Evolutionary conservation across 2,888 invertebrate genomes (phyloP).

Genomic region (Eristalis intricaria): DNA sequence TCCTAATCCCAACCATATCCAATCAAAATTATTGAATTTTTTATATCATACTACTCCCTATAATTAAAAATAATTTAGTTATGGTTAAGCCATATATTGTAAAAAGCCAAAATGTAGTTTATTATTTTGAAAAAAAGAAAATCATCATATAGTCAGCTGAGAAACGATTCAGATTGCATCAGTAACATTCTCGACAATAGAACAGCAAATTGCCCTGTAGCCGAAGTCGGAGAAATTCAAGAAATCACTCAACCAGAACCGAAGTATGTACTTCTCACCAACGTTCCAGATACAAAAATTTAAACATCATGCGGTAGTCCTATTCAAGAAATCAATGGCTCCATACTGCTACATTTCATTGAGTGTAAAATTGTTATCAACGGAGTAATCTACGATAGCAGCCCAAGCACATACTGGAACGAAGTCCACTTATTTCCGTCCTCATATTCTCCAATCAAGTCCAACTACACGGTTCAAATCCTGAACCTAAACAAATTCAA

Average conservation of each 20-base stretch:
- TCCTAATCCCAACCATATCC: constrained; percentile 25
- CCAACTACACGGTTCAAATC: not conserved
- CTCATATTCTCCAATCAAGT: not conserved
- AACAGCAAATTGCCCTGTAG: constrained; percentile 10
- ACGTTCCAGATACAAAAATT: not conserved
- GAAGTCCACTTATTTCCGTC: not conserved
- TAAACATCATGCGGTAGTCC: not conserved
- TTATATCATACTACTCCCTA: constrained; percentile 43
- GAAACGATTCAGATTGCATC: not conserved
- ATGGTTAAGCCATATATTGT: not conserved
- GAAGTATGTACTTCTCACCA: not conserved
- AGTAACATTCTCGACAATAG: not conserved
- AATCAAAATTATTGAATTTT: constrained; percentile 13
- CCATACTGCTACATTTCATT: not conserved
- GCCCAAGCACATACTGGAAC: not conserved
- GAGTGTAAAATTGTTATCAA: not conserved
- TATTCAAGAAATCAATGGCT: not conserved
- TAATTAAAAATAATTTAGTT: constrained; percentile 19
- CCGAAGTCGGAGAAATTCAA: constrained; percentile 13
- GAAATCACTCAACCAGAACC: not conserved
- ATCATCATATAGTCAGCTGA: not conserved
- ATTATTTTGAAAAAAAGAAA: constrained; percentile 13
- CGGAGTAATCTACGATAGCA: not conserved
- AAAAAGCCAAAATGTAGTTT: not conserved
- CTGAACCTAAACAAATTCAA: not conserved